Evolutionary conservation across 2,797 vertebrate species (phyloP).

Genomic region (Coranthus polyacanthus): DNA sequence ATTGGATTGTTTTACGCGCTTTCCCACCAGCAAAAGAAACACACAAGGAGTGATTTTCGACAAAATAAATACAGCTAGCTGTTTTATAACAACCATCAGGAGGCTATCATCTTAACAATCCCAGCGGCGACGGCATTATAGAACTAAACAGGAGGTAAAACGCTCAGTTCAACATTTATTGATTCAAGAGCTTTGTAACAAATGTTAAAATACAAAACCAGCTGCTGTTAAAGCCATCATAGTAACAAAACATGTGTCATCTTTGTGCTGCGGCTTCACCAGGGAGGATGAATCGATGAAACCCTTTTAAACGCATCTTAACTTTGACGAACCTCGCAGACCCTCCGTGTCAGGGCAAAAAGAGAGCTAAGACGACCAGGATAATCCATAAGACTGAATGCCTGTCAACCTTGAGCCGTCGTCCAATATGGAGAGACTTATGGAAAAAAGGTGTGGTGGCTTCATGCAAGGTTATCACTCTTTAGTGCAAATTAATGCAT

Average conservation of each 20-base stretch:
- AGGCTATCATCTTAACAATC: background rate
- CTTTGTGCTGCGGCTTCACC: slow-evolving; percentile 1
- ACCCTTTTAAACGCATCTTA: slow-evolving; percentile 23
- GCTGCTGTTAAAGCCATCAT: background rate
- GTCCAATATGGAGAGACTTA: slow-evolving; percentile 18
- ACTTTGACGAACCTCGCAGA: slow-evolving; percentile 10
- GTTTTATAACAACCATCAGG: background rate
- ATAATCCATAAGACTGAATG: slow-evolving; percentile 62
- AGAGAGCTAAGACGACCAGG: slow-evolving; percentile 9
- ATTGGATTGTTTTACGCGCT: background rate
- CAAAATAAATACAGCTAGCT: background rate
- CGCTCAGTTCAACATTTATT: background rate
- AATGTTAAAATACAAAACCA: slow-evolving; percentile 19
- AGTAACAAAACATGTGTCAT: slow-evolving; percentile 3
- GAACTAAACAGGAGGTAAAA: background rate
- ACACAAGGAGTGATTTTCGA: background rate
- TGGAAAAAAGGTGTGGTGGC: slow-evolving; percentile 34
- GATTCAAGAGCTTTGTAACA: slow-evolving; percentile 7
- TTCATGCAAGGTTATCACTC: slow-evolving; percentile 49
- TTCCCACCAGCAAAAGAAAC: slow-evolving; percentile 12
- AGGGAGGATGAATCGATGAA: slow-evolving; percentile 27
- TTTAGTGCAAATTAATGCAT: slow-evolving; percentile 21
- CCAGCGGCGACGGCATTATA: background rate
- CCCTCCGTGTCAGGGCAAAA: slow-evolving; percentile 12
- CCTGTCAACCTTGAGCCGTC: slow-evolving; percentile 69